Percentiles rank a stretch among this genome's conserved stretches.
These are phyloP conservation scores for Luffia ferchaultella DNA, from an alignment of 2,888 invertebrate species.

Conservation along the genomic window DNA sequence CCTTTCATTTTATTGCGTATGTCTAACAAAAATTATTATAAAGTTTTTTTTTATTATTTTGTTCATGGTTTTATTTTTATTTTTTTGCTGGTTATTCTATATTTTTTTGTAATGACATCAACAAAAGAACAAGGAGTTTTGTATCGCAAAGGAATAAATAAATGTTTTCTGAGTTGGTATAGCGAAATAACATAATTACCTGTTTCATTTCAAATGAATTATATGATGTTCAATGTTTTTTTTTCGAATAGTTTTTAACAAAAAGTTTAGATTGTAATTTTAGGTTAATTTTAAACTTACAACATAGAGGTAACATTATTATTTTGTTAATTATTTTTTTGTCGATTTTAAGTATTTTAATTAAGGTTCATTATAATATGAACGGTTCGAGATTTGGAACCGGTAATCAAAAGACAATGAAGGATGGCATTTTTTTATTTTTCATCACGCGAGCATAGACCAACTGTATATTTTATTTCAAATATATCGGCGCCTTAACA, in stretches of 20 bases:
- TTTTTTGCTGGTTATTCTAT: not conserved
- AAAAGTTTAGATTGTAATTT: constrained; percentile 39
- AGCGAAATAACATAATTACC: not conserved
- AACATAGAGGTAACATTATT: constrained; percentile 60
- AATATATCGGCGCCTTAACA: no score
- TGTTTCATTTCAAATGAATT: not conserved
- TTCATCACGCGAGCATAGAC: not conserved
- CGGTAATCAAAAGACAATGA: constrained; percentile 61
- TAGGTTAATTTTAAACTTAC: constrained; percentile 60
- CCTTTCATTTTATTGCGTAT: no score
- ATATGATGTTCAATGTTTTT: not conserved
- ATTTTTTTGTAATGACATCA: not conserved
- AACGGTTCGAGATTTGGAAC: constrained; percentile 39
- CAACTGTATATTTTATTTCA: not conserved
- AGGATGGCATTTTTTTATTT: constrained; percentile 20
- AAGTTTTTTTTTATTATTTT: not conserved
- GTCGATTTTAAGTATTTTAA: constrained; percentile 49
- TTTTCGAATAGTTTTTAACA: not conserved
- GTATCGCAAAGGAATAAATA: not conserved
- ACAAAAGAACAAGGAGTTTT: not conserved
- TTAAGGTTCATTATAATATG: constrained; percentile 48
- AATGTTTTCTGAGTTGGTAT: not conserved
- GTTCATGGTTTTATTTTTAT: not conserved
- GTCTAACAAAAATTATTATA: not conserved
- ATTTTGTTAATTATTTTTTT: constrained; percentile 62